phyloP scores from a whole-genome alignment of 2,797 vertebrate genomes.

The Perodicticus potto region DNA sequence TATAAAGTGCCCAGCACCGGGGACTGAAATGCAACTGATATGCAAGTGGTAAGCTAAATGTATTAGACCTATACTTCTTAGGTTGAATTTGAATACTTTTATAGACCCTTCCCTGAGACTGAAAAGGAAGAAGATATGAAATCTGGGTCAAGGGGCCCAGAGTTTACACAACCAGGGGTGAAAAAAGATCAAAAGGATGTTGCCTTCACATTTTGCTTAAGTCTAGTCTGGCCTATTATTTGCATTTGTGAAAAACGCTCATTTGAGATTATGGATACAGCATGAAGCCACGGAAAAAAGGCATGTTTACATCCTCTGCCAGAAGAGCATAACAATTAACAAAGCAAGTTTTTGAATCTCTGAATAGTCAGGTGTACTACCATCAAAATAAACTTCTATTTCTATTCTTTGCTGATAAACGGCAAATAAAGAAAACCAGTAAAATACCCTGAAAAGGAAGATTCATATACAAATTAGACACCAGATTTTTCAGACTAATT shows the following conservation, averaged over 20 bases:
- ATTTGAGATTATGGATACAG: constrained; percentile 18
- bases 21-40: background rate
- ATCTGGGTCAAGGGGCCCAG: background rate
- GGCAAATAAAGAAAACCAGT: constrained; percentile 67
- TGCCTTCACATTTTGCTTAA: constrained; percentile 2
- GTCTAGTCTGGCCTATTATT: constrained; percentile 23
- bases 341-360: constrained; percentile 63
- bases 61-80: background rate
- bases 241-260: constrained; percentile 67
- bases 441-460: constrained; percentile 65
- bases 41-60: background rate
- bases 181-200: constrained; percentile 40
- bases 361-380: constrained; percentile 66
- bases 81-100: background rate
- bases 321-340: constrained; percentile 52
- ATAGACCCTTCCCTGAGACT: background rate
- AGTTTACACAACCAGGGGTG: background rate
- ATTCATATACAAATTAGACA: constrained; percentile 64
- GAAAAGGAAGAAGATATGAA: background rate
- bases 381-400: constrained; percentile 73
- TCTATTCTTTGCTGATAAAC: constrained; percentile 71
- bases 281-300: constrained; percentile 31
- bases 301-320: constrained; percentile 55
- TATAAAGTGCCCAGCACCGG: background rate
- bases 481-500: constrained; percentile 32